These are phyloP conservation scores for Psittacula derbiana DNA, from an alignment of 2,797 vertebrate species.

Conservation along the genomic window DNA sequence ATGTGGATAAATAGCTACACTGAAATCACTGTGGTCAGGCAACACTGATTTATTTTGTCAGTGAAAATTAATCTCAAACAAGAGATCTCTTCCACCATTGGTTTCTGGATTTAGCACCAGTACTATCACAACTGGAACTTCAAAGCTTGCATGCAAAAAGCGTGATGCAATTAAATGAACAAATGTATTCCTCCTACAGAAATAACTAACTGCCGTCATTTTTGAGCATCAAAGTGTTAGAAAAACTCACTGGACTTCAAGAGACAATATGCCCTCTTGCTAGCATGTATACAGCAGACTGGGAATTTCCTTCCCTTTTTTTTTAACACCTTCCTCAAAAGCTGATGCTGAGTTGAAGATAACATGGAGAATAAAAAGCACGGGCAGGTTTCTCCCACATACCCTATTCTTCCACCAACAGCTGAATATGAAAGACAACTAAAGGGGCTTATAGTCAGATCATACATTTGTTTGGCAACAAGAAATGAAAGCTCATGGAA, in stretches of 20 bases:
- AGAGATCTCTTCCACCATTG: neutral
- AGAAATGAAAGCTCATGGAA: neutral
- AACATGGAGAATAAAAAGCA: neutral
- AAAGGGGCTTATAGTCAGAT: neutral
- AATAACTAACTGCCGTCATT: neutral
- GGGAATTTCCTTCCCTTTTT: neutral
- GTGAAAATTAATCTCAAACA: neutral
- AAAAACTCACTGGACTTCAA: neutral
- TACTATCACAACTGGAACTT: neutral
- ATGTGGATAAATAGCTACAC: neutral
- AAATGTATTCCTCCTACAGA: neutral
- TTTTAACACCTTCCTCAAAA: neutral
- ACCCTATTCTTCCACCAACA: neutral
- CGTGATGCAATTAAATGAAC: neutral
- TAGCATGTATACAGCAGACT: neutral
- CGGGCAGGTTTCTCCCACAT: neutral
- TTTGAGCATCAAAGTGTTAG: neutral
- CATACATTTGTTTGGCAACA: neutral
- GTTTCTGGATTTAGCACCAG: neutral
- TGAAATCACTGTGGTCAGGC: neutral
- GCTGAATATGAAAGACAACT: rapidly evolving
- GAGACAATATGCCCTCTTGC: neutral
- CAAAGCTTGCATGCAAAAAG: neutral
- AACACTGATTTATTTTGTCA: neutral
- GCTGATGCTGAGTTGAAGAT: neutral